Base-by-base conservation (phyloP, 1,140 invertebrate species). In the Tetranychus cinnabarinus region DNA sequence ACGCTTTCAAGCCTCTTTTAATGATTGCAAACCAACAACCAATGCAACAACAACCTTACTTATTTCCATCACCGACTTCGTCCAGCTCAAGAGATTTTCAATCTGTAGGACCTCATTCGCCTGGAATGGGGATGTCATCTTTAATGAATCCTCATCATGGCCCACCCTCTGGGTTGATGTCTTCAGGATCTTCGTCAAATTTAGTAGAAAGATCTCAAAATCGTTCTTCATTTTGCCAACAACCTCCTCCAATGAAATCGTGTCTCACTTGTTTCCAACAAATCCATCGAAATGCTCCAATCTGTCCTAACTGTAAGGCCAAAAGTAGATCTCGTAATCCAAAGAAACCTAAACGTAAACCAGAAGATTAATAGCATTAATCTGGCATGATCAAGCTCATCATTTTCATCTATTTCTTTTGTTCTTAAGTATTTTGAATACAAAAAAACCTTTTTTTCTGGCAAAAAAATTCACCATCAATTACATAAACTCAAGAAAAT, bases 251-350 rank as follows among this genome's bases (percentile, higher is more conserved):
- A 15, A 97, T 97, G 93, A 97, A 97, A 70, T 92, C 89, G 1
- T 98, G 93, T 74, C 78, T 96, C 56, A 96, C 90, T 8, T 98
- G 95, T 70, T 90, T 97, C 78, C 91, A 97, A 74, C 92, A 97
- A 74, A 98, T 98, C 69, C 95, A 98, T 75, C 82, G 95, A 66
- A 97, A 98, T 76, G 93, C 95, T 56, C 95, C 95, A 35, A 97
- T 97, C 69, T 98, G 95, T 76, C 93, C 93, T 23, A 77, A 97
- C 7, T 98, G 95, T 74, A 98, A 98, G 77, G 91, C 92, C 65
- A 97, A 97, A 75, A 93, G 88, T 64, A 81, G 92, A 65, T 96
- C 90, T 10, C 78, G 92, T 62, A 97, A 98, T 78, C 93, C 93
- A 15, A 98, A 98, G 73, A 60, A 60, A 42, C 59, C 59, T 33